Evolutionary conservation across 2,888 invertebrate species (phyloP).

Genomic region (Dilophus febrilis): DNA sequence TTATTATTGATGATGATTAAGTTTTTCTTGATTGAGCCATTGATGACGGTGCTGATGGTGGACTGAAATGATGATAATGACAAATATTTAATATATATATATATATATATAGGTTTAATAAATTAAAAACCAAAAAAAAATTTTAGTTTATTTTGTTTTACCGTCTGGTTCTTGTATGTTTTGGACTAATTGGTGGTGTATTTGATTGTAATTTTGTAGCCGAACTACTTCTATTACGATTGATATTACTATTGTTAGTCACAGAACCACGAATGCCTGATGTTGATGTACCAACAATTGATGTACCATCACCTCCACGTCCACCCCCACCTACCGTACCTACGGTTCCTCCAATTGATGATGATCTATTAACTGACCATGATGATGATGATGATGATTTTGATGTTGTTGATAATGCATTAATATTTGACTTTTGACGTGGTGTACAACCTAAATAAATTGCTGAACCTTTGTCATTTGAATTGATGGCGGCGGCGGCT

Average conservation of each 20-base stretch:
- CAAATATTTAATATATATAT: not conserved
- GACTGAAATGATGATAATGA: not conserved
- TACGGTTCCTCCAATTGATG: conserved; percentile 34
- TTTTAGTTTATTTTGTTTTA: no score
- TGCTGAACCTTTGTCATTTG: conserved; percentile 37
- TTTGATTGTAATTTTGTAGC: conserved; percentile 57
- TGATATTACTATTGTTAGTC: not conserved
- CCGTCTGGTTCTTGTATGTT: conserved; percentile 42
- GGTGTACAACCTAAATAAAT: conserved; percentile 38
- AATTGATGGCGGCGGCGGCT: no score
- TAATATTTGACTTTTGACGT: conserved; percentile 16
- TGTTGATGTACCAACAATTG: not conserved
- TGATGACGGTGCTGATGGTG: no score
- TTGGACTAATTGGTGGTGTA: conserved; percentile 61
- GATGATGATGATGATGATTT: conserved; percentile 17
- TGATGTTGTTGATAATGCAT: conserved; percentile 17
- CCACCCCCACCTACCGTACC: no score
- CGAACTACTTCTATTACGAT: conserved; percentile 24
- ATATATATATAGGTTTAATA: not conserved
- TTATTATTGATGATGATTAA: no score
- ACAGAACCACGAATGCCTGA: not conserved
- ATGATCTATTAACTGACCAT: conserved; percentile 34
- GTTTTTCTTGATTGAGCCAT: no score
- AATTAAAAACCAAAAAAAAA: no score
- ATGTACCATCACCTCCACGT: no score